A percentile compares a stretch with the other conserved stretches of the same genome.
These are phyloP conservation scores for Dendrolimus punctatus DNA, from an alignment of 1,140 invertebrate genomes.

Conservation along the genomic window DNA sequence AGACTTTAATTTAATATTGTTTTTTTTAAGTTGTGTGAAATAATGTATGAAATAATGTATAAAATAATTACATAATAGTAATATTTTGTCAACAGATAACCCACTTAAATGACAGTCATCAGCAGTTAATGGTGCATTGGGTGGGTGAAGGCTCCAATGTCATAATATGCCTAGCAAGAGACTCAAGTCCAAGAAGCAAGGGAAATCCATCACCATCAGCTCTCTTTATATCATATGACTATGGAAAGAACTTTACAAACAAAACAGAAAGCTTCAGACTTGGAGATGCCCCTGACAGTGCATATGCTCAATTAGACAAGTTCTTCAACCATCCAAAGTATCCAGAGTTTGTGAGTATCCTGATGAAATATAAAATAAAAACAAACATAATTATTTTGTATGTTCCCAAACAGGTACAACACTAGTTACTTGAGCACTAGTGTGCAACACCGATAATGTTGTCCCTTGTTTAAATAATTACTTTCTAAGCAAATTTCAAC, in stretches of 20 bases:
- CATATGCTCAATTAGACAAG: constrained; percentile 82
- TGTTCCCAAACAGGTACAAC: too few species aligned
- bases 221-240: constrained; percentile 89
- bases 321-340: constrained; percentile 88
- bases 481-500: too few species aligned
- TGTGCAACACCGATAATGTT: too few species aligned
- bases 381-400: neutral
- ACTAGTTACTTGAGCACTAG: too few species aligned
- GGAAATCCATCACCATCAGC: constrained; percentile 74
- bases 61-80: neutral
- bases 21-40: neutral
- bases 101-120: constrained; percentile 86
- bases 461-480: too few species aligned
- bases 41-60: neutral
- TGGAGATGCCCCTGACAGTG: constrained; percentile 58
- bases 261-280: constrained; percentile 80
- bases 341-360: constrained; percentile 80
- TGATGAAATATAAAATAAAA: constrained; percentile 1
- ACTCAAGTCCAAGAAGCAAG: constrained; percentile 71
- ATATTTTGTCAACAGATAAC: constrained; percentile 71
- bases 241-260: constrained; percentile 85
- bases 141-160: constrained; percentile 88
- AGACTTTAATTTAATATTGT: too few species aligned
- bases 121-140: constrained; percentile 92
- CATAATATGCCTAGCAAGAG: constrained; percentile 87